Conservation (phyloP, 2,797 vertebrate genomes). For the Muscicapa comitata region DNA sequence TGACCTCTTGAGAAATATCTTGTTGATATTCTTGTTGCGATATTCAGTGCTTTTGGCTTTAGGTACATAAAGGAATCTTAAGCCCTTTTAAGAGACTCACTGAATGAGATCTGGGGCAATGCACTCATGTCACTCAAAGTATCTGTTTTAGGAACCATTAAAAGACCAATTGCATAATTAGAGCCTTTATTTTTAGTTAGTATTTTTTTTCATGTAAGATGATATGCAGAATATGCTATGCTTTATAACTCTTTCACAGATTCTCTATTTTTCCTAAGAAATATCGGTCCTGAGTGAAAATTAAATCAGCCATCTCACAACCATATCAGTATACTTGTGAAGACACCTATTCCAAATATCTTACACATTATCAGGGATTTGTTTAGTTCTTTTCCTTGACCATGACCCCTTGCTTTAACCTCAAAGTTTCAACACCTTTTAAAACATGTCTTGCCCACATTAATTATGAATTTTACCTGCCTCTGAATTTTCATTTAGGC, state of each 20-base stretch:
- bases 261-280: not conserved
- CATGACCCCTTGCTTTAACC: not conserved
- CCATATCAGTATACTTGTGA: not conserved
- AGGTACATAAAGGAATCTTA: not conserved
- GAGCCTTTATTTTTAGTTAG: not conserved
- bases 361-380: not conserved
- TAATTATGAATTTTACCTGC: not conserved
- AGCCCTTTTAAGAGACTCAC: not conserved
- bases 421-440: not conserved
- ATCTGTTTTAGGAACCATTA: not conserved
- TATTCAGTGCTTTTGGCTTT: no score
- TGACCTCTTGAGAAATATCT: no score
- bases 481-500: not conserved
- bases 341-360: not conserved
- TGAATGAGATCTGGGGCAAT: not conserved
- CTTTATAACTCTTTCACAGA: not conserved
- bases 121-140: not conserved
- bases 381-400: not conserved
- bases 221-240: not conserved
- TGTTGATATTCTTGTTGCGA: not conserved
- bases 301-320: not conserved
- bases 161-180: not conserved
- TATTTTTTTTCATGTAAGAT: not conserved
- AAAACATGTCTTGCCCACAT: not conserved
- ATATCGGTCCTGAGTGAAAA: rapidly evolving